These are phyloP conservation scores for Pteropus alecto DNA, from an alignment of 2,113 vertebrate species.

Conservation along the genomic window DNA sequence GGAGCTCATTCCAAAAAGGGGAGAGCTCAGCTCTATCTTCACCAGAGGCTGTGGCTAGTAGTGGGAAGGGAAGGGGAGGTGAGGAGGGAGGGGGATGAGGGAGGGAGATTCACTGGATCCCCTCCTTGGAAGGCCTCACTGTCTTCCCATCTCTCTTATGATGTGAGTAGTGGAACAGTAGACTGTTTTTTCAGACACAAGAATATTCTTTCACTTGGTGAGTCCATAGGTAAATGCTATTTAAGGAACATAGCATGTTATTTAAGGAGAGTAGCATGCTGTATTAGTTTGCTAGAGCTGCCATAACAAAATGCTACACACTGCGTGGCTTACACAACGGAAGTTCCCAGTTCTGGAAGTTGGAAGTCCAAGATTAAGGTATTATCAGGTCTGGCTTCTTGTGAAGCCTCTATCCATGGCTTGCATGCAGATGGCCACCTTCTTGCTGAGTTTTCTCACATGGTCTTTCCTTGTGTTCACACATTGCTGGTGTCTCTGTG, in stretches of 20 bases:
- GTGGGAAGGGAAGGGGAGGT: background rate
- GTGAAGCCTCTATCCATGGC: background rate
- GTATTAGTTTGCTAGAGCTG: background rate
- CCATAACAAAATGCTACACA: fast-evolving
- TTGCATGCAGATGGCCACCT: background rate
- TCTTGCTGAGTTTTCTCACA: background rate
- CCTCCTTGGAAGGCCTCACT: background rate
- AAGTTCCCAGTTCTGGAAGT: background rate
- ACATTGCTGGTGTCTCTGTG: background rate
- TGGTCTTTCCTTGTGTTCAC: background rate
- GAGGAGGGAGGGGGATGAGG: too few relatives aligned
- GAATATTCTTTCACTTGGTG: background rate
- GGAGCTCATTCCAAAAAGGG: background rate
- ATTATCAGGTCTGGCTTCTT: background rate
- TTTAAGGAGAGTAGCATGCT: background rate
- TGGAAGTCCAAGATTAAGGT: background rate
- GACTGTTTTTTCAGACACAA: fast-evolving
- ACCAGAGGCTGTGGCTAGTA: background rate
- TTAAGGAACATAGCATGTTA: too few relatives aligned
- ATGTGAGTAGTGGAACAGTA: background rate
- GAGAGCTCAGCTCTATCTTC: background rate
- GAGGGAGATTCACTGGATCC: background rate
- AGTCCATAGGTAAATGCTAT: background rate
- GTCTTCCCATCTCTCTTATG: background rate
- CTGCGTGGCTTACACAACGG: background rate